Conservation (phyloP, 92 coral and sea anemone species). For the Chrysogorgia sp. region DNA sequence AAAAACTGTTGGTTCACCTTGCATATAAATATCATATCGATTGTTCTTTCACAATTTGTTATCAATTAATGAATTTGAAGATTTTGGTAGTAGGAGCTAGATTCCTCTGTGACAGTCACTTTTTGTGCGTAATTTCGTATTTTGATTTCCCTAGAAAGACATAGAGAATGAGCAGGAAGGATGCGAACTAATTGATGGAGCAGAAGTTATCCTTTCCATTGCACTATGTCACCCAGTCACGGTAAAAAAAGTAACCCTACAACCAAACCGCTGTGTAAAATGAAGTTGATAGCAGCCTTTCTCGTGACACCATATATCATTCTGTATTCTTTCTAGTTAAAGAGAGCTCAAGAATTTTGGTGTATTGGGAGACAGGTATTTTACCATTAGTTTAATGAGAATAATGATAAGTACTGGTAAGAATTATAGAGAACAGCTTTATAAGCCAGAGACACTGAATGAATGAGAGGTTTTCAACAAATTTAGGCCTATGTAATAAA, state of each 20-base stretch:
- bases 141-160: neutral
- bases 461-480: too few relatives aligned
- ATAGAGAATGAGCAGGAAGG: slow-evolving; percentile 27
- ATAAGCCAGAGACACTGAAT: too few relatives aligned
- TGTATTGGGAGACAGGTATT: slow-evolving; percentile 84
- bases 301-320: neutral
- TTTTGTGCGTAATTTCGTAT: neutral
- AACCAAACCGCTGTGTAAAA: neutral
- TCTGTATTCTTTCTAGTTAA: slow-evolving; percentile 55
- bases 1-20: too few relatives aligned
- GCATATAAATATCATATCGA: too few relatives aligned
- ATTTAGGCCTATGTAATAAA: too few relatives aligned
- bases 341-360: slow-evolving; percentile 89
- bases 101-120: too few relatives aligned
- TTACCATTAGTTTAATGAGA: neutral
- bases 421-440: neutral
- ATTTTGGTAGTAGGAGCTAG: too few relatives aligned
- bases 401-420: neutral
- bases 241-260: slow-evolving; percentile 54
- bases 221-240: slow-evolving; percentile 79
- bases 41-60: too few relatives aligned
- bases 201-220: slow-evolving; percentile 78
- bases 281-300: neutral
- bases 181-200: slow-evolving; percentile 54
- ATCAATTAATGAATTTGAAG: too few relatives aligned